Evolutionary conservation across 2,888 invertebrate genomes (phyloP), one percentile per base, ranked within the genome.

Genomic region (Achlya flavicornis): DNA sequence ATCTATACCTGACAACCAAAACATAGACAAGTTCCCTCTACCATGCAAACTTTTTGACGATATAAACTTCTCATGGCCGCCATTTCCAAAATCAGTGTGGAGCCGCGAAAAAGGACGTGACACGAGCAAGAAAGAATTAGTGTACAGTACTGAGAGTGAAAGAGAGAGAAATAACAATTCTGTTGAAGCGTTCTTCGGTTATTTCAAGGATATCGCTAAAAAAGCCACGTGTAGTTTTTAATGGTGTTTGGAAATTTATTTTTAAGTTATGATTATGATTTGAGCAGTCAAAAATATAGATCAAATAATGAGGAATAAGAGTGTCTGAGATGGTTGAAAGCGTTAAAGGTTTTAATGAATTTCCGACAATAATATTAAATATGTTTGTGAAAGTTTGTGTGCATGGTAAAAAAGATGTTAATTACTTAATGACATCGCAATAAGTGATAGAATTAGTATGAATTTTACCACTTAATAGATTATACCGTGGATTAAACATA

Each of bases 41-140:
- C 70, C 74, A 33, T 62, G 57, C 19, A 66, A 66, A 57, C 63
- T 67, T 53, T 59, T 72, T n/a, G 67, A 69, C 61, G 59, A 71
- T 3, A 57, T 71, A 26, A 72, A 78, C 65, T 65, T 72, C 46
- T 69, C 69, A 10, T 81, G 77, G 77, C 80, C 81, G 14, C 70
- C 77, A 1, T 35, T 53, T 53, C 68, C 72, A 6, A 65, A 70
- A 41, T 75, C 79, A 1, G 66, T 80, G 53, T 80, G 79, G 81
- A 75, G 75, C 62, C 61, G 67, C 1, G 70, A 75, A 57, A 71
- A 26, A 46, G 53, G 61, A 19, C 19, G 53, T 19, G 53, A n/a
- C 10, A 67, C 70, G 41, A 60, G 43, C 0, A 61, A 62, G 11
- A 68, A 64, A 12, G 73, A 77, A 46, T 57, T 58, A 2, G 7